Conservation (phyloP, 2,113 vertebrate genomes). For the Myxocyprinus asiaticus region DNA sequence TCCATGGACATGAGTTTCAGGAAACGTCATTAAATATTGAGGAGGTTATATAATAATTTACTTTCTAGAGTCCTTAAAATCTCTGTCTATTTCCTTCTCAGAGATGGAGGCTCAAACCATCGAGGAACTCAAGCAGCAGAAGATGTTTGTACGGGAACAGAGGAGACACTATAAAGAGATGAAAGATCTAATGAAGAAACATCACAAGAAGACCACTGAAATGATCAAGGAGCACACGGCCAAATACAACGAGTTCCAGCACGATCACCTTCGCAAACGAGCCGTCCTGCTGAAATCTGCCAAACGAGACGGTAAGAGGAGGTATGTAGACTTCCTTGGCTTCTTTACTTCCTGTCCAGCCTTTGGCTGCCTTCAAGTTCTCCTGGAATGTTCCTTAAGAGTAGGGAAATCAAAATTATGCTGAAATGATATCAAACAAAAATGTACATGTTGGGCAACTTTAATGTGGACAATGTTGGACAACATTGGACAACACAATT, state of each 20-base stretch:
- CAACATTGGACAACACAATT: too few species aligned
- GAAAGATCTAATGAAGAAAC: constrained; percentile 93
- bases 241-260: constrained; percentile 86
- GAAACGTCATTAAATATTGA: too few species aligned
- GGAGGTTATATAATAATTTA: too few species aligned
- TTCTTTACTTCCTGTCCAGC: neutral
- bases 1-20: neutral
- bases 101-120: constrained; percentile 87
- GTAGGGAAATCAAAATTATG: neutral
- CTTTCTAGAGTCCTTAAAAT: neutral
- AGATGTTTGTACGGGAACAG: constrained; percentile 91
- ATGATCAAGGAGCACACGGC: constrained; percentile 88
- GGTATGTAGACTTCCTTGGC: constrained; percentile 67
- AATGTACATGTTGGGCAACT: too few species aligned
- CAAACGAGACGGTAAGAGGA: constrained; percentile 90
- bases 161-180: constrained; percentile 97
- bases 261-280: constrained; percentile 79
- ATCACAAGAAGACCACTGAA: constrained; percentile 96
- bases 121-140: constrained; percentile 90
- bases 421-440: too few species aligned
- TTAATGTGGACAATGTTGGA: too few species aligned
- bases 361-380: neutral
- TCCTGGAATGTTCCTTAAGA: too few species aligned
- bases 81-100: constrained; percentile 56
- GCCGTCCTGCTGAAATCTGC: constrained; percentile 82